Conservation (phyloP, 2,888 invertebrate species). For the Sesia bembeciformis region DNA sequence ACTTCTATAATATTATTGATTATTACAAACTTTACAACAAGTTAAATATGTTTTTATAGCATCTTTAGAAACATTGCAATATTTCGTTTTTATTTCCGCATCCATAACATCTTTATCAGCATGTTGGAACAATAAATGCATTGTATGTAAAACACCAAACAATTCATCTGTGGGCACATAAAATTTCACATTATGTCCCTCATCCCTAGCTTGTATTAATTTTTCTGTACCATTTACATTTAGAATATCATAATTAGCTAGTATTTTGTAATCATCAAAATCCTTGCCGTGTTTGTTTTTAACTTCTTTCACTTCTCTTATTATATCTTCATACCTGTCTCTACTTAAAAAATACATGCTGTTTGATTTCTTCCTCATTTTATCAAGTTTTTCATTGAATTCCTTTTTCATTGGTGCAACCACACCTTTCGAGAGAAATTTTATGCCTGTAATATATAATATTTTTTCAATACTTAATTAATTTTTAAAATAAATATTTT, state of each 20-base stretch:
- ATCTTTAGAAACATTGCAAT: slow-evolving; percentile 55
- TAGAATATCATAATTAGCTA: slow-evolving; percentile 44
- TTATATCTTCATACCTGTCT: slow-evolving; percentile 38
- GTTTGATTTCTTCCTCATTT: slow-evolving; percentile 29
- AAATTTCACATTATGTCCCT: slow-evolving; percentile 30
- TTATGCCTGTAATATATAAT: too few relatives aligned
- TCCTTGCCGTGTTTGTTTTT: slow-evolving; percentile 33
- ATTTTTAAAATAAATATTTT: too few relatives aligned
- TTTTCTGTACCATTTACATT: slow-evolving; percentile 30
- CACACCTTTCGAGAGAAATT: not conserved
- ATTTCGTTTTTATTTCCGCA: slow-evolving; percentile 41
- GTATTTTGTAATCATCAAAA: slow-evolving; percentile 46
- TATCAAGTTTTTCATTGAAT: slow-evolving; percentile 37
- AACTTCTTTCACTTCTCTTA: slow-evolving; percentile 35
- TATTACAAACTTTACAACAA: slow-evolving; percentile 37
- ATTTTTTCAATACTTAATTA: too few relatives aligned
- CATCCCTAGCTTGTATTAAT: slow-evolving; percentile 37
- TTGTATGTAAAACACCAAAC: slow-evolving; percentile 49
- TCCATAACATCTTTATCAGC: slow-evolving; percentile 40
- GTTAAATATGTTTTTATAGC: slow-evolving; percentile 47
- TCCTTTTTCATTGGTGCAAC: slow-evolving; percentile 36
- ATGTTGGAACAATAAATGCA: slow-evolving; percentile 48
- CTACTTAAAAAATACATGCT: slow-evolving; percentile 2
- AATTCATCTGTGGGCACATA: slow-evolving; percentile 43
- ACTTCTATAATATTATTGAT: slow-evolving; percentile 3